These are phyloP conservation scores for Psittacula derbiana DNA, from an alignment of 2,797 vertebrate genomes.

Conservation along the genomic window DNA sequence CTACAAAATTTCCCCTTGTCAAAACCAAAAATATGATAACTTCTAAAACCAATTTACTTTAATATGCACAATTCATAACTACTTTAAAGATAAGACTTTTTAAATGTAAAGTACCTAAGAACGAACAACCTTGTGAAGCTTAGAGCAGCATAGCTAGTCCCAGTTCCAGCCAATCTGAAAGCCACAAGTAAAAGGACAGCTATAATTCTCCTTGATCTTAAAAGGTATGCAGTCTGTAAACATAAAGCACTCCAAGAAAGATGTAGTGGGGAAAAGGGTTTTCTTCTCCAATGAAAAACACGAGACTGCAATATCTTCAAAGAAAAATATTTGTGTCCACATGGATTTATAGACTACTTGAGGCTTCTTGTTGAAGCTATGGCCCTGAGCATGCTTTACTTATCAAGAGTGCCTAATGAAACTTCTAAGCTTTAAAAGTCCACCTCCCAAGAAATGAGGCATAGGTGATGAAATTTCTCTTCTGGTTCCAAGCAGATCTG, in stretches of 20 bases:
- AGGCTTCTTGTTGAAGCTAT: not conserved
- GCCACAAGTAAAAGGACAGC: not conserved
- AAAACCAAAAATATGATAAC: not conserved
- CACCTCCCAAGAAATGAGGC: not conserved
- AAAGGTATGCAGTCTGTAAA: conserved; percentile 4
- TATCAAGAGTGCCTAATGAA: not conserved
- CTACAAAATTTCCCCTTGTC: not conserved
- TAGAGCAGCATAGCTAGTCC: not conserved
- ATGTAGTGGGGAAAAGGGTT: not conserved
- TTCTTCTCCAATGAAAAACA: not conserved
- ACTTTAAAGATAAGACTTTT: not conserved
- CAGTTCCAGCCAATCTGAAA: not conserved
- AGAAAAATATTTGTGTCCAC: not conserved
- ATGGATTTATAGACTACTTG: not conserved
- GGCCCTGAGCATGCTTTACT: not conserved
- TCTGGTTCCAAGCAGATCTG: not conserved
- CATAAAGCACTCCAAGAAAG: not conserved
- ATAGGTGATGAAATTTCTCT: not conserved
- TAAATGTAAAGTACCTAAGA: not conserved
- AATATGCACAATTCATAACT: not conserved
- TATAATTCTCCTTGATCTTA: not conserved
- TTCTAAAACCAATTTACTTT: not conserved
- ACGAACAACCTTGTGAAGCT: not conserved
- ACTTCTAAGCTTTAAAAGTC: not conserved
- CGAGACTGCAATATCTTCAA: not conserved